Evolutionary conservation across 2,113 vertebrate species (phyloP).

Genomic region (Hyla sarda): DNA sequence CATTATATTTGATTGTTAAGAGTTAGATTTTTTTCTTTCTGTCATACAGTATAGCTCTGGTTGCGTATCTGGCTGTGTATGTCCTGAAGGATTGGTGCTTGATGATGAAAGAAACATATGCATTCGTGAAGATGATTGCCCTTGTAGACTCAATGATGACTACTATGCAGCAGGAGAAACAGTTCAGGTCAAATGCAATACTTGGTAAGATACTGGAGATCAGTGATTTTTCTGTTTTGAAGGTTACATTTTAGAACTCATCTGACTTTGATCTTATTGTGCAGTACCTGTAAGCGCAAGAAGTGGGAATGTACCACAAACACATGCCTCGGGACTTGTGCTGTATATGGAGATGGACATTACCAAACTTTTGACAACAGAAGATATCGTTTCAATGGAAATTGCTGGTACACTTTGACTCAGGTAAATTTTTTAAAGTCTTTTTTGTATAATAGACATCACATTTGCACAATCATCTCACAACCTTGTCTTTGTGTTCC

Average conservation of each 20-base stretch:
- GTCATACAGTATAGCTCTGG: conserved; percentile 69
- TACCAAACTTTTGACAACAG: conserved; percentile 78
- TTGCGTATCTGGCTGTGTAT: conserved; percentile 78
- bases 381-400: conserved; percentile 76
- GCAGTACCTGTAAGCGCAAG: conserved; percentile 70
- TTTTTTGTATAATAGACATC: neutral
- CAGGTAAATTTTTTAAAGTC: conserved; percentile 69
- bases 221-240: neutral
- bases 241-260: neutral
- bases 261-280: conserved; percentile 35
- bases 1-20: no score
- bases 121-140: conserved; percentile 69
- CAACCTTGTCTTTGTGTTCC: neutral
- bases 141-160: conserved; percentile 75
- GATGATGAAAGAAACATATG: conserved; percentile 71
- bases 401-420: conserved; percentile 77
- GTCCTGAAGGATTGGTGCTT: conserved; percentile 72
- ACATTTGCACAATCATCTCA: neutral
- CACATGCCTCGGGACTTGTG: conserved; percentile 72
- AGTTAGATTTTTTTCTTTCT: neutral
- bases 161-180: conserved; percentile 70
- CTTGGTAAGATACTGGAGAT: conserved; percentile 69
- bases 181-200: conserved; percentile 76
- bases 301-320: conserved; percentile 74
- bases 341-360: conserved; percentile 78